These are phyloP conservation scores for Fulica atra DNA, from an alignment of 2,113 vertebrate species.

Conservation along the genomic window DNA sequence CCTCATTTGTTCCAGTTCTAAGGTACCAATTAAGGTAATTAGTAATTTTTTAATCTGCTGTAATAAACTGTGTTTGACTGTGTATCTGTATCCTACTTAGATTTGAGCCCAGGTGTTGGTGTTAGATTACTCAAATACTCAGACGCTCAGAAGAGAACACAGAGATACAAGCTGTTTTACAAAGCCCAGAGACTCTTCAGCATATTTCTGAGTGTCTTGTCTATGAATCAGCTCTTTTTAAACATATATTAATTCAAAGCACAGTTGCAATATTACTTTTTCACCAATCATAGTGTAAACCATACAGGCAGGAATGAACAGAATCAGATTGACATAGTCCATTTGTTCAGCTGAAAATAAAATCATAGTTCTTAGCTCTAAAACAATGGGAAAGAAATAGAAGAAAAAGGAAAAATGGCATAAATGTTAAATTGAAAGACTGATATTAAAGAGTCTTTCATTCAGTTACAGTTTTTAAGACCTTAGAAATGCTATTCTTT, in stretches of 20 bases:
- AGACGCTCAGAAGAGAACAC: not conserved
- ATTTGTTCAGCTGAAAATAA: not conserved
- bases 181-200: not conserved
- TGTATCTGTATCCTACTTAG: not conserved
- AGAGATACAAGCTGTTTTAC: not conserved
- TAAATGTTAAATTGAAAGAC: not conserved
- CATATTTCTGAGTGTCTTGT: not conserved
- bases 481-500: not conserved
- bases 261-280: not conserved
- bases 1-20: not conserved
- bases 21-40: not conserved
- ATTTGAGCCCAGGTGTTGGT: not conserved
- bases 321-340: not conserved
- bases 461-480: not conserved
- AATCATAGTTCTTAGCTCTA: not conserved
- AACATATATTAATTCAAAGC: not conserved
- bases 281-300: not conserved
- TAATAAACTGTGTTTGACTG: not conserved
- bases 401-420: not conserved
- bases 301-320: not conserved
- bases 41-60: not conserved
- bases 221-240: not conserved
- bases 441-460: not conserved
- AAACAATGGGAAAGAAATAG: not conserved
- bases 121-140: not conserved